These are phyloP conservation scores for Drosophila rellima DNA, from an alignment of 2,888 invertebrate species.

Conservation along the genomic window DNA sequence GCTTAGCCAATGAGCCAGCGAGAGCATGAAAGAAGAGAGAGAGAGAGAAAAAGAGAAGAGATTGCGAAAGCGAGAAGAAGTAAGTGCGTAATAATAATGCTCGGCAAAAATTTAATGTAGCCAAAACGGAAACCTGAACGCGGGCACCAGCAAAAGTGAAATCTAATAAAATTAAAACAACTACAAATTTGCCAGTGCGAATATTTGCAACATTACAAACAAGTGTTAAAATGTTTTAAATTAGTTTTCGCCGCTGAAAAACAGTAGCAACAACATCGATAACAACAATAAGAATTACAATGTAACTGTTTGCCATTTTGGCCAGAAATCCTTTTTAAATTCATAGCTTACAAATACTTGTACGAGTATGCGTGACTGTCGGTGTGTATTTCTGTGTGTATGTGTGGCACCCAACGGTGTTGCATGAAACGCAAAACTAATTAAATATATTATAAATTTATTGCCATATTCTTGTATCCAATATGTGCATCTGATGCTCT, in stretches of 20 bases:
- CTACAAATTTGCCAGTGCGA: slow-evolving; percentile 5
- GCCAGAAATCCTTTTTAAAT: slow-evolving; percentile 48
- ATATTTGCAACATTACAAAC: slow-evolving; percentile 49
- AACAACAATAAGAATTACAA: slow-evolving; percentile 43
- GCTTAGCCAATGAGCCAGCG: slow-evolving; percentile 7
- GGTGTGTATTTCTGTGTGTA: slow-evolving; percentile 17
- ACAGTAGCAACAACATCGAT: slow-evolving; percentile 26
- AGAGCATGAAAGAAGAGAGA: neutral
- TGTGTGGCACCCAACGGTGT: slow-evolving; percentile 25
- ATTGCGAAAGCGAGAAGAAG: slow-evolving; percentile 6
- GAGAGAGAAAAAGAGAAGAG: slow-evolving; percentile 2
- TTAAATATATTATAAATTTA: slow-evolving; percentile 73
- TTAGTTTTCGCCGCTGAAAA: slow-evolving; percentile 69
- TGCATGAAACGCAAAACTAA: slow-evolving; percentile 60
- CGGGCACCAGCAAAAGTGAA: slow-evolving; percentile 44
- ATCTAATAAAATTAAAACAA: slow-evolving; percentile 72
- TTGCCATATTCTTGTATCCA: slow-evolving; percentile 41
- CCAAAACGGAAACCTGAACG: slow-evolving; percentile 43
- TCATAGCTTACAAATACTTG: slow-evolving; percentile 12
- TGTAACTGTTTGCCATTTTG: slow-evolving; percentile 40
- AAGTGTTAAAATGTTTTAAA: slow-evolving; percentile 81
- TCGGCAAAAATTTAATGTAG: slow-evolving; percentile 62
- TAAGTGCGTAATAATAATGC: slow-evolving; percentile 60
- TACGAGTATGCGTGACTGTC: neutral
- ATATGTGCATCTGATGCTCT: slow-evolving; percentile 13